Conservation (phyloP, 2,797 vertebrate species). For the Enteromius thamalakanensis region DNA sequence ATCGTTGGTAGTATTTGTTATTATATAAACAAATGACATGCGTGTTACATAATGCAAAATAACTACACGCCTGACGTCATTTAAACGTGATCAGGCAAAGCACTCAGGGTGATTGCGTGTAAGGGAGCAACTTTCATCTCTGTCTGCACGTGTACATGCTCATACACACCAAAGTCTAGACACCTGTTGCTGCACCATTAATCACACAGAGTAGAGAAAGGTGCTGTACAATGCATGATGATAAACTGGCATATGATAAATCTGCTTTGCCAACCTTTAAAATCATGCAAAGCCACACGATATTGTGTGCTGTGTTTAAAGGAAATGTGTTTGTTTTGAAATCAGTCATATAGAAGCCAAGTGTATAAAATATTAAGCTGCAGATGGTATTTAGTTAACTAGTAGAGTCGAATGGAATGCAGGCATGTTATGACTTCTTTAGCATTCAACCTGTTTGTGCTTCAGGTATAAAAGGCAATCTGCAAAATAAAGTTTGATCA, state of each 20-base stretch:
- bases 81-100: not conserved
- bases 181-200: constrained; percentile 33
- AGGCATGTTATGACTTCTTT: not conserved
- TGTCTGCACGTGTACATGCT: not conserved
- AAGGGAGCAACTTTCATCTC: not conserved
- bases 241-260: constrained; percentile 20
- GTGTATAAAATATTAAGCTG: not conserved
- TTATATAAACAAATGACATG: constrained; percentile 43
- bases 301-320: not conserved
- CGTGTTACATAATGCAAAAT: constrained; percentile 39
- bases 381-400: constrained; percentile 5
- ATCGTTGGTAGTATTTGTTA: constrained; percentile 48
- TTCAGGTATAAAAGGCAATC: not conserved
- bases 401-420: not conserved
- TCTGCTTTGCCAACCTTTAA: constrained; percentile 26
- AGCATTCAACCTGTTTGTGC: not conserved
- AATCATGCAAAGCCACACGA: not conserved
- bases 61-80: constrained; percentile 7
- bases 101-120: not conserved
- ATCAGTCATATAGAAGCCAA: not conserved
- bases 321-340: constrained; percentile 33
- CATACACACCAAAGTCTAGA: constrained; percentile 11
- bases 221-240: constrained; percentile 2
- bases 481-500: not conserved
- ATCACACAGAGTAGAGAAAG: not conserved